Evolutionary conservation across 2,113 vertebrate species (phyloP).

Genomic region (Tragelaphus imberbis): DNA sequence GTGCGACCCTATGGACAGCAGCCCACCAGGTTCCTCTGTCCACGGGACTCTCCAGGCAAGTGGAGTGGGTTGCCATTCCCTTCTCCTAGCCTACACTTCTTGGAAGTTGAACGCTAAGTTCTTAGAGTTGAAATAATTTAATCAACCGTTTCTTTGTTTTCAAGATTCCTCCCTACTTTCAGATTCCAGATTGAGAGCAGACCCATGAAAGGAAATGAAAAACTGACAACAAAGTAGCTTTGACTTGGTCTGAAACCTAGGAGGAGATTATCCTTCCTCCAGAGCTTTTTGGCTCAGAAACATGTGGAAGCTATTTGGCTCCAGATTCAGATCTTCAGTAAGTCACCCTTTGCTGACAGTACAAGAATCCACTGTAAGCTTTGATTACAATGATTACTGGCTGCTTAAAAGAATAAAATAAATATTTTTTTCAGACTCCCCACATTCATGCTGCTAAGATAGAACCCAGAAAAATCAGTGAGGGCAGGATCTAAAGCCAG

Average conservation of each 20-base stretch:
- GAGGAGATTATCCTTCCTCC: fast-evolving
- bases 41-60: not conserved
- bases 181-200: not conserved
- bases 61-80: not conserved
- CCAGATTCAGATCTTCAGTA: not conserved
- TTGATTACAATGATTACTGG: not conserved
- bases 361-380: not conserved
- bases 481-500: not conserved
- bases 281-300: not conserved
- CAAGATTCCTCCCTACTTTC: not conserved
- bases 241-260: not conserved
- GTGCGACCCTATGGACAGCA: not conserved
- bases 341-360: not conserved
- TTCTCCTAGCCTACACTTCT: not conserved
- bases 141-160: not conserved
- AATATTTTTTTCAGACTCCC: not conserved
- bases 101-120: not conserved
- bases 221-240: not conserved
- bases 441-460: not conserved
- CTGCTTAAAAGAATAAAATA: not conserved
- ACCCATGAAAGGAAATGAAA: not conserved
- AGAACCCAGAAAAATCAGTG: not conserved
- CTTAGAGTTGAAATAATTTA: not conserved
- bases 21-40: not conserved
- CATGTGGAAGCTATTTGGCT: not conserved